Percentiles rank a stretch among this genome's conserved stretches.
These are phyloP conservation scores for Chouioia cunea DNA, from an alignment of 2,888 invertebrate genomes.

Conservation along the genomic window DNA sequence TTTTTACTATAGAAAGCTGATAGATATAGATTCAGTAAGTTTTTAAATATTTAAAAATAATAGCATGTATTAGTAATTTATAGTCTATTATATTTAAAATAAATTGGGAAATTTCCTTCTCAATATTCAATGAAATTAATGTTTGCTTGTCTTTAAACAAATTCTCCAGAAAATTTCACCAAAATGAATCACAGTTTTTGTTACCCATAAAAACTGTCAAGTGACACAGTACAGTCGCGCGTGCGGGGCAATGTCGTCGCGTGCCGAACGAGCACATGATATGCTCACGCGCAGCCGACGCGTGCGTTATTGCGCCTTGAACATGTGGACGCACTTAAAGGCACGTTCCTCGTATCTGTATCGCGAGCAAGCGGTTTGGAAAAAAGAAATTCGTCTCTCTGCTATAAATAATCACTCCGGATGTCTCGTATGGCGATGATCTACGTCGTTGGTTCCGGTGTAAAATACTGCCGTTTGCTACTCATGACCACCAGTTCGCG, in stretches of 20 bases:
- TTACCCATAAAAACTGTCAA: conserved; percentile 28
- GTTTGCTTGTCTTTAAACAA: no score
- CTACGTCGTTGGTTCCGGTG: conserved; percentile 23
- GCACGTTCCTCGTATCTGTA: conserved; percentile 12
- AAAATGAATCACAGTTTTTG: neutral
- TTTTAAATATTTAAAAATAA: no score
- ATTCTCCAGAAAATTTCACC: neutral
- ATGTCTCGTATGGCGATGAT: conserved; percentile 50
- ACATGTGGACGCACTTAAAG: conserved; percentile 45
- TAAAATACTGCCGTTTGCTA: neutral
- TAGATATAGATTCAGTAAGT: no score
- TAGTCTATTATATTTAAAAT: no score
- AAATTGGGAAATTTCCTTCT: no score
- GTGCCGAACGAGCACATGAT: conserved; percentile 18
- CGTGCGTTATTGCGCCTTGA: neutral
- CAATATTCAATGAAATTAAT: no score
- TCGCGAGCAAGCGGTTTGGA: conserved; percentile 35
- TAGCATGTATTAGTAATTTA: no score
- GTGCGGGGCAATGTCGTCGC: neutral
- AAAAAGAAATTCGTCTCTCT: conserved; percentile 54
- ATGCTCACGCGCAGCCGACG: conserved; percentile 16
- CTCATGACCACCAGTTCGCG: conserved; percentile 2
- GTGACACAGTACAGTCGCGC: conserved; percentile 9
- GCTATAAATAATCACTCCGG: conserved; percentile 57
- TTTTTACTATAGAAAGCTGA: no score